Percentiles rank a stretch among this genome's conserved stretches.
phyloP scores from a whole-genome alignment of 2,113 vertebrate species.

The Narcine bancroftii region DNA sequence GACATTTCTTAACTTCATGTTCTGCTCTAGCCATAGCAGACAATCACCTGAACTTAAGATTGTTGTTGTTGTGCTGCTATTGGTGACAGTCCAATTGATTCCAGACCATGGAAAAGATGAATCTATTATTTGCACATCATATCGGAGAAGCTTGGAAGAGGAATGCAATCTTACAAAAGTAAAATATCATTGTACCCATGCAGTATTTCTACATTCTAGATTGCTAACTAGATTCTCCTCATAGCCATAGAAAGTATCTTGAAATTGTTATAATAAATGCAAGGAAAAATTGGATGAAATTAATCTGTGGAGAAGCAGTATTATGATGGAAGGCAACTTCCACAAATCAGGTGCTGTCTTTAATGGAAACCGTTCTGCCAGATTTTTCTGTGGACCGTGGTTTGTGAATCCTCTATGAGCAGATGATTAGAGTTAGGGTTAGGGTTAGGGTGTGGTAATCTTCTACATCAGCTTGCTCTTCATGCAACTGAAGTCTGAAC shows the following conservation, averaged over 20 bases:
- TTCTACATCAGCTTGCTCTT: neutral
- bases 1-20: neutral
- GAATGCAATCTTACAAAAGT: neutral
- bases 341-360: no score
- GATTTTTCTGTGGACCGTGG: no score
- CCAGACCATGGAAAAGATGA: neutral
- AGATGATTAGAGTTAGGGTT: no score
- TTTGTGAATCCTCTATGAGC: no score
- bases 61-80: neutral
- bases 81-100: neutral
- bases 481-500: neutral
- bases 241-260: no score
- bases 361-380: no score
- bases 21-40: neutral
- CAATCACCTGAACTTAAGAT: neutral
- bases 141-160: neutral
- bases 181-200: neutral
- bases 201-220: neutral
- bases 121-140: neutral
- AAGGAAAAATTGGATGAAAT: no score
- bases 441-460: neutral
- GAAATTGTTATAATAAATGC: no score
- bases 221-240: no score
- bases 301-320: no score
- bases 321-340: no score